Evolutionary conservation across 2,113 vertebrate species (phyloP).

Genomic region (Trachemys scripta): DNA sequence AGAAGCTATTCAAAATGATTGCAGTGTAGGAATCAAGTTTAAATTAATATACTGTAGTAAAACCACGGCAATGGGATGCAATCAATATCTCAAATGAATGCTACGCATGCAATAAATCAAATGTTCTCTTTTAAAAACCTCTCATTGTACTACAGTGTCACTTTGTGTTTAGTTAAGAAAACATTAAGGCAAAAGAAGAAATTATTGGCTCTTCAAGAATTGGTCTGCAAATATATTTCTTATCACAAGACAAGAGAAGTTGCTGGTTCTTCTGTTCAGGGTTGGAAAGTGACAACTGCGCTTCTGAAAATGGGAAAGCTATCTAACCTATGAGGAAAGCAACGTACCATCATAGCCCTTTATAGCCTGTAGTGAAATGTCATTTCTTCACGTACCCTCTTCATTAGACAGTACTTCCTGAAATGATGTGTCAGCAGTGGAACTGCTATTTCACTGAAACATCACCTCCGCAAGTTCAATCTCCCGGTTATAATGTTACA

Average conservation of each 20-base stretch:
- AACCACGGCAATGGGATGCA: background rate
- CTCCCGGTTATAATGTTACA: background rate
- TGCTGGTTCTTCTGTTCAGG: background rate
- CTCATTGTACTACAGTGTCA: background rate
- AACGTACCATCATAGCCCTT: conserved; percentile 25
- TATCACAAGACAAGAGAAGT: background rate
- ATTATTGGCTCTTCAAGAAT: background rate
- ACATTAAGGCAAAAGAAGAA: background rate
- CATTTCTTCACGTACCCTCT: conserved; percentile 5
- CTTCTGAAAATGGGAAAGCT: background rate
- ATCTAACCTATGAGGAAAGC: conserved; percentile 15
- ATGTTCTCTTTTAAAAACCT: background rate
- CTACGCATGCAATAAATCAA: background rate
- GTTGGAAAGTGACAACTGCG: background rate
- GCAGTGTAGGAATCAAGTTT: conserved; percentile 4
- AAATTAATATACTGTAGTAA: background rate
- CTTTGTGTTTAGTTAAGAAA: background rate
- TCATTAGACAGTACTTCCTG: conserved; percentile 30
- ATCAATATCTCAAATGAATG: background rate
- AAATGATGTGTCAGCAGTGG: background rate
- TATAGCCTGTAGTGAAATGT: background rate
- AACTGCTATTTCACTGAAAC: conserved; percentile 23
- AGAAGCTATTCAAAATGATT: background rate
- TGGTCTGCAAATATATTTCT: background rate
- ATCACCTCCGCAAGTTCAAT: background rate